Percentiles rank a stretch among this genome's conserved stretches.
Evolutionary conservation across 35 echinoderm and acorn worm genomes (phyloP).

Genomic region (Strongylocentrotus purpuratus): DNA sequence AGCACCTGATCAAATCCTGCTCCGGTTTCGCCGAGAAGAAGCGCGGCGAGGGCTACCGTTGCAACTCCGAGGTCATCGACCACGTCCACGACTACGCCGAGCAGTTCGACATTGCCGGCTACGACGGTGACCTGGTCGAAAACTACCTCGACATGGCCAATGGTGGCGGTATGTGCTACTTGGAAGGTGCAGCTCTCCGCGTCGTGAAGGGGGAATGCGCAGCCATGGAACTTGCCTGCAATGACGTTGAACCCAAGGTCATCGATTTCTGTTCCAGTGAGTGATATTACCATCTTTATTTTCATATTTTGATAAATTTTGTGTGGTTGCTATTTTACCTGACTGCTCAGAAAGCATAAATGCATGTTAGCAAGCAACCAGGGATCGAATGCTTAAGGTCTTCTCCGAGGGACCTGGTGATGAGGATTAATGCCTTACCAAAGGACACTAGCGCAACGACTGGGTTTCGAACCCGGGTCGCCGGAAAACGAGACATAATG

Average conservation of each 20-base stretch:
- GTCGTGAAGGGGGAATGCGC: not conserved
- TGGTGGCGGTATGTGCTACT: not conserved
- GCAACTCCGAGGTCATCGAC: slow-evolving; percentile 22
- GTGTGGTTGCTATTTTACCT: too few relatives aligned
- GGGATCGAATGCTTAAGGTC: too few relatives aligned
- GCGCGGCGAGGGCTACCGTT: not conserved
- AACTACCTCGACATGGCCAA: not conserved
- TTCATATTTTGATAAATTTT: not conserved
- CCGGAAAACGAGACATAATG: too few relatives aligned
- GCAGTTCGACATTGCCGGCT: not conserved
- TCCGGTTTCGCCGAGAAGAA: not conserved
- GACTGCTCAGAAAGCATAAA: too few relatives aligned
- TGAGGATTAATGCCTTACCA: too few relatives aligned
- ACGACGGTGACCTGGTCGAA: slow-evolving; percentile 14
- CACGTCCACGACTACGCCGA: slow-evolving; percentile 19
- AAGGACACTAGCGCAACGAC: too few relatives aligned
- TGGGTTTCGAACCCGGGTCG: too few relatives aligned
- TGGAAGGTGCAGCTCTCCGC: not conserved
- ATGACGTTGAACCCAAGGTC: not conserved
- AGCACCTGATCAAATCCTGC: not conserved
- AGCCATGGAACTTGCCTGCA: not conserved
- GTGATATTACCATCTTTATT: not conserved
- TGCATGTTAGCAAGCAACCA: too few relatives aligned
- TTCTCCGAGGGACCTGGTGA: too few relatives aligned
- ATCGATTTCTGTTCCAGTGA: slow-evolving; percentile 9